phyloP scores from a whole-genome alignment of 1,140 invertebrate genomes.

The Apocrypta bakeri region DNA sequence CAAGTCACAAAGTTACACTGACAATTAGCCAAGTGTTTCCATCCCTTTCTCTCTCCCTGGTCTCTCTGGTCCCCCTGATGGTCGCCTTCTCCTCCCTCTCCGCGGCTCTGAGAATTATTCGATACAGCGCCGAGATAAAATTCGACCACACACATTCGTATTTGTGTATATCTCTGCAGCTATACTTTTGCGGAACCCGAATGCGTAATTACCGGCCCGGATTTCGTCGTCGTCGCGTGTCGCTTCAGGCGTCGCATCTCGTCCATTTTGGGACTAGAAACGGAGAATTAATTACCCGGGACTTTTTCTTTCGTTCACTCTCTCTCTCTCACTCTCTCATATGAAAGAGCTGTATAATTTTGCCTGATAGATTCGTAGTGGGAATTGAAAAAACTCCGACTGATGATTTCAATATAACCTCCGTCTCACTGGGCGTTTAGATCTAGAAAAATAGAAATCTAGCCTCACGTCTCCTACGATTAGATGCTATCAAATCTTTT shows the following conservation, averaged over 20 bases:
- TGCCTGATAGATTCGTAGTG: constrained; percentile 11
- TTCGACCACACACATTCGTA: constrained; percentile 33
- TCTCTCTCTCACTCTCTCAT: not conserved
- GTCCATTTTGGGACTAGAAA: not conserved
- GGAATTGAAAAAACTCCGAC: constrained; percentile 16
- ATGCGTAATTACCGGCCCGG: constrained; percentile 30
- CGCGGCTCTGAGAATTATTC: constrained; percentile 13
- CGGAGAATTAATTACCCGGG: not conserved
- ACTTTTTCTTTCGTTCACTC: too few relatives aligned
- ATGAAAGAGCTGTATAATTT: not conserved
- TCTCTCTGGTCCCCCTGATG: not conserved
- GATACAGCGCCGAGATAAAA: constrained; percentile 41
- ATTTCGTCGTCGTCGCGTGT: constrained; percentile 6
- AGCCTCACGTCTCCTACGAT: not conserved
- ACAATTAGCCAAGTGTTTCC: constrained; percentile 40
- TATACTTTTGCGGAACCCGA: constrained; percentile 25
- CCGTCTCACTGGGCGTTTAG: not conserved
- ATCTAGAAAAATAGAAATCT: not conserved
- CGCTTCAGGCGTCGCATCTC: constrained; percentile 18
- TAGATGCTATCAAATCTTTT: not conserved
- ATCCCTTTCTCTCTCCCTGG: not conserved
- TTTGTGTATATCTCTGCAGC: not conserved
- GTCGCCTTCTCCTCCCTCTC: not conserved
- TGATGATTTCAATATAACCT: constrained; percentile 15
- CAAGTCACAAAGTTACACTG: constrained; percentile 36